Conservation (phyloP, 1,140 invertebrate species). For the Asobara japonica region DNA sequence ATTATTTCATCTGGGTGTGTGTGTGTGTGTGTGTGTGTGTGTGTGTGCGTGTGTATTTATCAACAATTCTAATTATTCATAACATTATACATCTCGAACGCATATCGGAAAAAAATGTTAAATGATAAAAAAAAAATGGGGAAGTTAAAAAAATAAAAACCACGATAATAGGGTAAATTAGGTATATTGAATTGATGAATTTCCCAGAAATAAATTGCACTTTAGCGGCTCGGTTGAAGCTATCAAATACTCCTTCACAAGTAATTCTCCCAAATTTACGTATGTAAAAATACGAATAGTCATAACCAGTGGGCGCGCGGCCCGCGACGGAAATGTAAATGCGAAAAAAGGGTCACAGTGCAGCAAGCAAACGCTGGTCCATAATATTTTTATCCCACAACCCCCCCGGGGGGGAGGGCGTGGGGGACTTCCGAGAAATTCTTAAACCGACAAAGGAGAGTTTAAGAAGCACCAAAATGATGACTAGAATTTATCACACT, state of each 20-base stretch:
- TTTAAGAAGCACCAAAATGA: conserved; percentile 44
- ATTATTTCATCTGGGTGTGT: no score
- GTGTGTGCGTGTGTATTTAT: no score
- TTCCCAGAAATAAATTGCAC: no score
- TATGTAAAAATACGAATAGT: background rate
- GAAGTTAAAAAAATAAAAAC: no score
- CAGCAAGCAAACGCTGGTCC: background rate
- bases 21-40: no score
- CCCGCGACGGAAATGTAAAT: background rate
- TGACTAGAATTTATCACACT: conserved; percentile 50
- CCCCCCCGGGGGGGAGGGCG: conserved; percentile 50
- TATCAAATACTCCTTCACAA: background rate
- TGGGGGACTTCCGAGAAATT: conserved; percentile 57
- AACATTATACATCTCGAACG: no score
- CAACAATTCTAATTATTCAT: no score
- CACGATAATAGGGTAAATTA: no score
- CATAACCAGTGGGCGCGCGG: background rate
- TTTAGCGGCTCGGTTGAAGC: background rate
- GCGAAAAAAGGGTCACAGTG: conserved; percentile 9
- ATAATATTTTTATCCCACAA: conserved; percentile 56
- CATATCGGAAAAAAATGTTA: no score
- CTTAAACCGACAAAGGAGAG: conserved; percentile 51
- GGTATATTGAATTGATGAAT: no score
- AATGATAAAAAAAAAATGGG: no score
- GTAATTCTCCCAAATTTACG: background rate